Conservation (phyloP, 2,113 vertebrate genomes). For the Gavialis gangeticus region DNA sequence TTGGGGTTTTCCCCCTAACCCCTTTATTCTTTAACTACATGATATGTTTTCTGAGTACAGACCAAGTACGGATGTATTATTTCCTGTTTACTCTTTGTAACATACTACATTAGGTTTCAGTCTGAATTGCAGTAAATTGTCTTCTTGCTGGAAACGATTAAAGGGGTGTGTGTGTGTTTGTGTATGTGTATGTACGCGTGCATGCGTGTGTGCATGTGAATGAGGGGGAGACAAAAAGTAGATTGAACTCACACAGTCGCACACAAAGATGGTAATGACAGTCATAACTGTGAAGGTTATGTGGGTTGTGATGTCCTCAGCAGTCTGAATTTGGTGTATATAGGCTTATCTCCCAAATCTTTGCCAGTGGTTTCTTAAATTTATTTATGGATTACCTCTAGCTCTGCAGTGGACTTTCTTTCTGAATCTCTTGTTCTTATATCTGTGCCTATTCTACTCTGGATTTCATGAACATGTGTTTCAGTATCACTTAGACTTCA, state of each 20-base stretch:
- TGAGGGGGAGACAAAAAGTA: not conserved
- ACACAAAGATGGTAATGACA: rapidly evolving
- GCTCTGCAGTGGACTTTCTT: not conserved
- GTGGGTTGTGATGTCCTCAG: not conserved
- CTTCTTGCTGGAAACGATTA: not conserved
- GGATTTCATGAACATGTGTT: not conserved
- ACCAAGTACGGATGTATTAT: not conserved
- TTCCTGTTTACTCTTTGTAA: rapidly evolving
- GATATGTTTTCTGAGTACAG: rapidly evolving
- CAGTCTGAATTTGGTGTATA: not conserved
- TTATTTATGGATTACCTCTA: not conserved
- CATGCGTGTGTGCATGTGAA: not conserved
- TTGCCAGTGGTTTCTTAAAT: not conserved
- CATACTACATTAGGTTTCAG: not conserved
- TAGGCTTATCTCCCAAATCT: not conserved
- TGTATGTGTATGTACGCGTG: rapidly evolving
- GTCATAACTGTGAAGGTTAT: not conserved
- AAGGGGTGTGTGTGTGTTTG: not conserved
- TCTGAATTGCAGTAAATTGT: rapidly evolving
- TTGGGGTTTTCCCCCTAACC: not conserved
- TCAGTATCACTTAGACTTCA: slow-evolving; percentile 9
- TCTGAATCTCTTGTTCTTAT: not conserved
- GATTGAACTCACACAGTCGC: too few relatives aligned
- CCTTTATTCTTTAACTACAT: not conserved
- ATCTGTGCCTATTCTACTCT: not conserved